These are phyloP conservation scores for Lynx canadensis DNA, from an alignment of 2,113 vertebrate species.

Conservation along the genomic window DNA sequence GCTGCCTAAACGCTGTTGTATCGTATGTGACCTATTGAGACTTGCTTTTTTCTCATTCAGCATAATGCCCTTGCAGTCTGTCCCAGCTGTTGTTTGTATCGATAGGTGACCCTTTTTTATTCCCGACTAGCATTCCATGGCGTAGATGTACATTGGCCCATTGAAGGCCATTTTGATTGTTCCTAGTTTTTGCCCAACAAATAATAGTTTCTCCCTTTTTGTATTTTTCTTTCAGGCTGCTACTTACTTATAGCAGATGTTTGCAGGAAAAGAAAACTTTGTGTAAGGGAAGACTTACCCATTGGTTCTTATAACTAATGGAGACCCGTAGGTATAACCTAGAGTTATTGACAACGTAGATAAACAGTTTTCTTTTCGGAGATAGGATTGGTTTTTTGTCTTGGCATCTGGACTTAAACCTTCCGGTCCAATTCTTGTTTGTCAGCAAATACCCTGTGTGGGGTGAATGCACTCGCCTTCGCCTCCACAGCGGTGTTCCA, in stretches of 20 bases:
- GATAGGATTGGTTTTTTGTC: constrained; percentile 6
- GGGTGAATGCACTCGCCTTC: background rate
- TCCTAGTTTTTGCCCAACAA: background rate
- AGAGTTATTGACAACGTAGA: background rate
- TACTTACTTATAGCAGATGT: constrained; percentile 48
- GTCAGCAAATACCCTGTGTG: background rate
- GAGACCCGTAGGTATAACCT: background rate
- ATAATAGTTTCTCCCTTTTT: background rate
- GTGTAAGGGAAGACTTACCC: background rate
- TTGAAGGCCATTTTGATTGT: background rate
- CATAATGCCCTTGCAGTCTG: background rate
- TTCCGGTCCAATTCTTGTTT: constrained; percentile 34
- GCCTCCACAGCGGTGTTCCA: constrained; percentile 18
- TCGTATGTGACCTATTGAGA: background rate
- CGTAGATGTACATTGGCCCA: background rate
- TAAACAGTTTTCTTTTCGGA: background rate
- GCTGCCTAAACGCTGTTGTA: background rate
- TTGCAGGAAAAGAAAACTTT: background rate
- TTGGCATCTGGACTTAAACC: background rate
- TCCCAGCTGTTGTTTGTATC: background rate
- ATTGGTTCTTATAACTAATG: background rate
- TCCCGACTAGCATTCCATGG: background rate
- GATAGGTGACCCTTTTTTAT: background rate
- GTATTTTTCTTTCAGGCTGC: background rate
- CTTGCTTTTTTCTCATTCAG: background rate